Evolutionary conservation across 1,140 invertebrate species (phyloP), one percentile per base, ranked within the genome.

Genomic region (Bursaphelenchus mucronatus): DNA sequence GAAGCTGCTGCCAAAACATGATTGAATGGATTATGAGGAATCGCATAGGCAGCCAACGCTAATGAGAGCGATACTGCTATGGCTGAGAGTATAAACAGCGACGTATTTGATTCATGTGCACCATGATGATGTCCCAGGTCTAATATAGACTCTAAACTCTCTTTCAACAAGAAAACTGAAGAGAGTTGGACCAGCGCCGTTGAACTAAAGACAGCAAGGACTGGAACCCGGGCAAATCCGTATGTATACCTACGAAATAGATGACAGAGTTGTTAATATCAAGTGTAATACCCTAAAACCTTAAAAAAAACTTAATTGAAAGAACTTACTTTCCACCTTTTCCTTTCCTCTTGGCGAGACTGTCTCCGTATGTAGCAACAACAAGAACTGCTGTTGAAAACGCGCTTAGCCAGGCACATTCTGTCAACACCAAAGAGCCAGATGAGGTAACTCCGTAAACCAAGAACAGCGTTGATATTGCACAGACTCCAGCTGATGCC

Each of bases 141-240:
- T n/a, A 80, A 59, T 11, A 80, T 47, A 44, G 70, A 73, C 55
- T 80, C 78, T 39, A 81, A 61, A 11, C 71, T 63, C 67, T 80
- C 78, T 58, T 80, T 80, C 10, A 70, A 64, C 15, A 81, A 58
- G 65, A 80, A 81, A n/a, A 80, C 70, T 2, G 77, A 70, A 39
- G 76, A 81, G 7, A 80, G 64, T 52, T 81, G 78, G 13, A 74
- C 78, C 1, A 80, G 65, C 5, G 80, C 74, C 13, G 79, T 79
- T 15, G 79, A 74, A 15, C 74, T 74, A 53, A 80, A 80, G 19
- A 81, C 77, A 7, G 77, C 75, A 13, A 80, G 30, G 13, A 80
- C 78, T 0, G 79, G 77, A 11, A 73, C 70, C 50, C 78, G 61
- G 41, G 70, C 77, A 5, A 80, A 49, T 2, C 75, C 75, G 52